Evolutionary conservation across 2,113 vertebrate genomes (phyloP).

Genomic region (Lepidothrix coronata): DNA sequence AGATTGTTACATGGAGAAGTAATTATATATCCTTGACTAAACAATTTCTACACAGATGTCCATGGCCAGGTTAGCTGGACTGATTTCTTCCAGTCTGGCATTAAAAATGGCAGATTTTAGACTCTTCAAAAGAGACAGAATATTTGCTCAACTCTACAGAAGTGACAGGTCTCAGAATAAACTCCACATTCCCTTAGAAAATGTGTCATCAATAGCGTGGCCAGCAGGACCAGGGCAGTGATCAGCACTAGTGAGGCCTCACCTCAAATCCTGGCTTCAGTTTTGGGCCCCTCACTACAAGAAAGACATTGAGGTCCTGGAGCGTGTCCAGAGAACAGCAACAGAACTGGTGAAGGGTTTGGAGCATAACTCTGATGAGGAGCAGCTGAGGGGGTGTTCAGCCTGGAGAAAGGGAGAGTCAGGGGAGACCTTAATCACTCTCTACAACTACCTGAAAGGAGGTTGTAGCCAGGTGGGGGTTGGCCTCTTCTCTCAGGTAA

Average conservation of each 20-base stretch:
- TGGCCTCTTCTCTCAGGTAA: not conserved
- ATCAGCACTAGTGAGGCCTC: accelerated
- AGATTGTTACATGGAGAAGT: not conserved
- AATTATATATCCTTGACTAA: not conserved
- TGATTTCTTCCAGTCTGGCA: not conserved
- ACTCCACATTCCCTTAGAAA: not conserved
- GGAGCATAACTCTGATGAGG: not conserved
- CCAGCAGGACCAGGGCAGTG: not conserved
- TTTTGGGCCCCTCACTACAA: not conserved
- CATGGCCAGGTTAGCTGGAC: not conserved
- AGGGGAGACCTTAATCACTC: not conserved
- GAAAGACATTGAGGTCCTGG: not conserved
- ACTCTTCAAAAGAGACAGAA: not conserved
- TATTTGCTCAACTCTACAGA: not conserved
- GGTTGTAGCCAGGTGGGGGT: accelerated
- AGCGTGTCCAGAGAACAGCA: not conserved
- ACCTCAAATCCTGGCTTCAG: not conserved
- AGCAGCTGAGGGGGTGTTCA: not conserved
- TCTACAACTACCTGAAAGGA: not conserved
- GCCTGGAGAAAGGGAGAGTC: not conserved
- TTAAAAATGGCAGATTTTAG: not conserved
- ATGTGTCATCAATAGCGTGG: not conserved
- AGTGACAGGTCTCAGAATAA: not conserved
- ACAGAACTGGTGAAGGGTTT: not conserved
- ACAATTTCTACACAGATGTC: not conserved